A percentile compares a stretch with the other conserved stretches of the same genome.
phyloP scores from a whole-genome alignment of 2,797 vertebrate genomes.

The Distichodus sexfasciatus region DNA sequence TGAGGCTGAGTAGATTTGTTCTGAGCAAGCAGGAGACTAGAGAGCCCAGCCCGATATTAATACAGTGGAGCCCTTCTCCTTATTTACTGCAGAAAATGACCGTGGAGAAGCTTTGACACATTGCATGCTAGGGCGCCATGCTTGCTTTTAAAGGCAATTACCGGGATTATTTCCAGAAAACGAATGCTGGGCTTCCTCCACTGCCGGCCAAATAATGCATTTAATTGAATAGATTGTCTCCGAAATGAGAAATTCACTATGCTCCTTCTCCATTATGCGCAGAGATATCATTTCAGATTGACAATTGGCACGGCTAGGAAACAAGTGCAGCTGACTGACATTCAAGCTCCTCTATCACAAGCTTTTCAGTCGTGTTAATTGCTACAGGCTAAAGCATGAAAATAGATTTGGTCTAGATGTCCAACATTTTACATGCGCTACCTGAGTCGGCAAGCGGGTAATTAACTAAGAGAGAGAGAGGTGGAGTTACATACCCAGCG shows the following conservation, averaged over 20 bases:
- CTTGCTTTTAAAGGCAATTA: conserved; percentile 41
- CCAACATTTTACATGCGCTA: background rate
- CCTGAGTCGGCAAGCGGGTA: background rate
- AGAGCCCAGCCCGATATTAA: background rate
- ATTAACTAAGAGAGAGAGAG: too few species aligned
- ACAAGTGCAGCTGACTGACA: background rate
- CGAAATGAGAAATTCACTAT: conserved; percentile 65
- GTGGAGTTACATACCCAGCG: too few species aligned
- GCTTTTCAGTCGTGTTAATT: conserved; percentile 4
- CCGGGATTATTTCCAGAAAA: conserved; percentile 33
- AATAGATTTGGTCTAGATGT: conserved; percentile 2
- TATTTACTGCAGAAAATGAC: conserved; percentile 19
- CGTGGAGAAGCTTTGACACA: conserved; percentile 1
- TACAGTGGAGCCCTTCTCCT: background rate
- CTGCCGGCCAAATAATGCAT: conserved; percentile 56
- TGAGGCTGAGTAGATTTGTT: conserved; percentile 33
- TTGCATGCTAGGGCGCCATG: background rate
- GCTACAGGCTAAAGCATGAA: background rate
- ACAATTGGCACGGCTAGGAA: conserved; percentile 10
- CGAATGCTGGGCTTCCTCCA: conserved; percentile 30
- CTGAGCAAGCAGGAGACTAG: conserved; percentile 14
- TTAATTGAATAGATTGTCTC: conserved; percentile 73
- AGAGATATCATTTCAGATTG: conserved; percentile 2
- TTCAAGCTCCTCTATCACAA: background rate
- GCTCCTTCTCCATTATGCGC: conserved; percentile 2